phyloP scores from a whole-genome alignment of 2,113 vertebrate species.

The Sakesphorus luctuosus region DNA sequence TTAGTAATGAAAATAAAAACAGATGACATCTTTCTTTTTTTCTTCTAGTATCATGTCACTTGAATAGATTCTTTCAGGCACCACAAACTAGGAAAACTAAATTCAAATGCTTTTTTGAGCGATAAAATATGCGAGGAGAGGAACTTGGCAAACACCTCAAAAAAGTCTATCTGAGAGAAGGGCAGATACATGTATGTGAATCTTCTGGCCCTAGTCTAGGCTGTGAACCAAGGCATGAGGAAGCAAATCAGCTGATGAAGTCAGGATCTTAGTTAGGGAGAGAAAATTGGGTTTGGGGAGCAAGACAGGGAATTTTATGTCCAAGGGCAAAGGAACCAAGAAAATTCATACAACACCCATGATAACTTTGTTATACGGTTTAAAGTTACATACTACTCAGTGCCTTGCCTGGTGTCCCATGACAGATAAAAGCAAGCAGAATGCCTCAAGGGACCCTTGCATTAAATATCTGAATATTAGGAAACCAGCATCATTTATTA shows the following conservation, averaged over 20 bases:
- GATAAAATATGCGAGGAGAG: background rate
- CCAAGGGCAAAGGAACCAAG: background rate
- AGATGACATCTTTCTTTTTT: background rate
- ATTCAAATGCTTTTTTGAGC: background rate
- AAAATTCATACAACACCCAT: background rate
- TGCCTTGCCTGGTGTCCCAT: background rate
- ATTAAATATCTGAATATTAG: background rate
- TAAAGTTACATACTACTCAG: background rate
- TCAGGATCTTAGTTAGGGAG: background rate
- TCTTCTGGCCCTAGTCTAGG: background rate
- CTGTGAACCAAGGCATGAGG: background rate
- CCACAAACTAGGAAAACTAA: background rate
- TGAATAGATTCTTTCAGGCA: background rate
- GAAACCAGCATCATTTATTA: background rate
- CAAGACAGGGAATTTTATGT: background rate
- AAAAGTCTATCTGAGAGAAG: background rate
- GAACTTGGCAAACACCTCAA: background rate
- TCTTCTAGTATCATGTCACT: rapidly evolving
- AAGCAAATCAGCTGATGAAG: background rate
- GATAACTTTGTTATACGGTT: background rate
- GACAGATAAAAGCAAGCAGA: background rate
- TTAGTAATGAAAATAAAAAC: background rate
- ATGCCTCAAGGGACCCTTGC: background rate
- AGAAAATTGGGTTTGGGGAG: background rate
- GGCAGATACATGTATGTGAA: background rate